Percentiles rank a stretch among this genome's conserved stretches.
Conservation (phyloP, 2,797 vertebrate species). For the Galago senegalensis region DNA sequence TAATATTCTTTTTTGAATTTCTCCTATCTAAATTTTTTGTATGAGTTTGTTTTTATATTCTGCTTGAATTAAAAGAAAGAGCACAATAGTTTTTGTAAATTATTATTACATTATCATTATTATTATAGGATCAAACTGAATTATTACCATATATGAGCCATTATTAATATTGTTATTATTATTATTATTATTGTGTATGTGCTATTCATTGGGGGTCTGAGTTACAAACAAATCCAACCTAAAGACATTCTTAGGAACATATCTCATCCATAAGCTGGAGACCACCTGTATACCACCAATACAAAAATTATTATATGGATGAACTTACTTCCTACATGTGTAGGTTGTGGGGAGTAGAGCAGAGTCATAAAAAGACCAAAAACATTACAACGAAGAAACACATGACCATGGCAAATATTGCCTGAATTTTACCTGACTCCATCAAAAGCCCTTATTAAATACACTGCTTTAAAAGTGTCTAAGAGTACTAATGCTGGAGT, state of each 20-base stretch:
- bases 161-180: neutral
- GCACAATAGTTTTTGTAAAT: neutral
- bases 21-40: neutral
- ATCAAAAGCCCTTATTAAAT: conserved; percentile 20
- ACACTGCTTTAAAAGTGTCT: neutral
- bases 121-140: neutral
- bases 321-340: neutral
- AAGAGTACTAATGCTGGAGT: neutral
- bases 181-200: neutral
- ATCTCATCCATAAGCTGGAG: neutral
- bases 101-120: neutral
- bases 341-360: neutral
- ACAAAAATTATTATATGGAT: conserved; percentile 12
- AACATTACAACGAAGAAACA: neutral
- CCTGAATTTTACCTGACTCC: neutral
- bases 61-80: neutral
- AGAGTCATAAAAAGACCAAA: neutral
- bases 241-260: neutral
- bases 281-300: neutral
- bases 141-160: neutral
- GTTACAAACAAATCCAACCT: neutral
- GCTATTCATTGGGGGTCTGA: neutral
- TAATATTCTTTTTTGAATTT: neutral
- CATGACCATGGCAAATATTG: neutral
- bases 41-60: neutral